Base-by-base conservation (phyloP, 2,888 invertebrate genomes). In the Euproctis similis region DNA sequence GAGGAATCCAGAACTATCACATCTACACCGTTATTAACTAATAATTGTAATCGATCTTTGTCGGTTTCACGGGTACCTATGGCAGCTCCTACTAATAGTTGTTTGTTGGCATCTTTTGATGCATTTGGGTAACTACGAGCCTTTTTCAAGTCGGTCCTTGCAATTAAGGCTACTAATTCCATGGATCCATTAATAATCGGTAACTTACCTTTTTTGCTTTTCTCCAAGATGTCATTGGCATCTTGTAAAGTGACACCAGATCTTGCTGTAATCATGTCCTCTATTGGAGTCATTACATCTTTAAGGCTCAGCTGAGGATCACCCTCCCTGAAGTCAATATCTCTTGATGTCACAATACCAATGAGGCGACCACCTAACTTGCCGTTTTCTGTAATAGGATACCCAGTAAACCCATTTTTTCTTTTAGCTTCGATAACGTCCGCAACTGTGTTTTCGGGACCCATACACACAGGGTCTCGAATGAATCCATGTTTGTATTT, bases 401-500 rank as follows among this genome's bases (percentile, higher is more conserved):
- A 94, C 11, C 99, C 99, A 45, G 94, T 95, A 67, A 98, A 98
- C 17, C 98, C 98, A 65, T 95, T 93, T 39, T 89, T 89, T 50
- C 92, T 91, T 68, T 98, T 98, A 0, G 98, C 93, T 43, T 89
- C 89, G 29, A 96, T 80, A 2, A 99, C 96, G 81, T 99, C 97
- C 24, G 89, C 89, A 0, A 96, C 96, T 1, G 92, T 95, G 60
- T 97, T 89, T 8, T 87, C 82, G 0, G 97, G 96, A n/a, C 94
- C 92, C 80, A 99, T 88, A 26, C 98, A 97, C 7, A 97, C 92
- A 0, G 99, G 99, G 72, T 98, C 96, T 39, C 95, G 88, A 55
- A 99, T 99, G 65, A 99, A 99, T 4, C 99, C 99, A 73, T 99
- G 99, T 71, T 99, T 98, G 77, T 98, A 99, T 76, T 98, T 97